Base-by-base conservation (phyloP, 1,140 invertebrate species). In the Pachyrhynchus sulphureomaculatus region DNA sequence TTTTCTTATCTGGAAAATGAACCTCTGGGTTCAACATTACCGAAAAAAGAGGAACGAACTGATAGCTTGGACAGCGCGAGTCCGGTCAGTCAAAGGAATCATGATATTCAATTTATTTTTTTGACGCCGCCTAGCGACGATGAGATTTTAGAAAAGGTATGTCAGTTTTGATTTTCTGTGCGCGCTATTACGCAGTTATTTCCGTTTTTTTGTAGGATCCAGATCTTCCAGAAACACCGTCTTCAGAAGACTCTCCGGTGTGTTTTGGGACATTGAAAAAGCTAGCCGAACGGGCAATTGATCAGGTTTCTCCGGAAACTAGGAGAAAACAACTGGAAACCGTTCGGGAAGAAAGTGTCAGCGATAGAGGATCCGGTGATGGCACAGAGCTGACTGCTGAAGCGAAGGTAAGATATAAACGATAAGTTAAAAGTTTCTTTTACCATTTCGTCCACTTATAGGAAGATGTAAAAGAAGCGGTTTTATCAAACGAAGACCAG, bases 41-140 rank as follows among this genome's bases (percentile, higher is more conserved):
- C 34, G 26, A 36, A 32, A 5, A 45, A 59, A 39, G 60, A 59
- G 4, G 60, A 65, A 29, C 10, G 56, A 49, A 39, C 34, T 17
- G 51, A 60, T 23, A 66, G 54, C 42, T 44, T 65, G 29, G 53
- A 58, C 15, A 62, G 61, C 5, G 64, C 29, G n/a, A 65, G 56
- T 10, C 59, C 59, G 2, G 37, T 17, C 17, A 52, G 23, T 24
- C 8, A 37, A 33, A 44, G 55, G n/a, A 54, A 42, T 33, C 26
- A 36, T 18, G 65, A 55, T 32, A 68, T 74, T 5, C 73, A 76
- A 55, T 73, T 76, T 54, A 76, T 76, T 37, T 65, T 76, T 41
- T 42, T 76, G 17, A 76, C 73, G 10, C 67, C 73, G 17, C 73
- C 74, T 29, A 75, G 73, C 5, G 74, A 76, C 39, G 74, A 76